These are phyloP conservation scores for Microcebus jonahi DNA, from an alignment of 2,113 vertebrate genomes.

Conservation along the genomic window DNA sequence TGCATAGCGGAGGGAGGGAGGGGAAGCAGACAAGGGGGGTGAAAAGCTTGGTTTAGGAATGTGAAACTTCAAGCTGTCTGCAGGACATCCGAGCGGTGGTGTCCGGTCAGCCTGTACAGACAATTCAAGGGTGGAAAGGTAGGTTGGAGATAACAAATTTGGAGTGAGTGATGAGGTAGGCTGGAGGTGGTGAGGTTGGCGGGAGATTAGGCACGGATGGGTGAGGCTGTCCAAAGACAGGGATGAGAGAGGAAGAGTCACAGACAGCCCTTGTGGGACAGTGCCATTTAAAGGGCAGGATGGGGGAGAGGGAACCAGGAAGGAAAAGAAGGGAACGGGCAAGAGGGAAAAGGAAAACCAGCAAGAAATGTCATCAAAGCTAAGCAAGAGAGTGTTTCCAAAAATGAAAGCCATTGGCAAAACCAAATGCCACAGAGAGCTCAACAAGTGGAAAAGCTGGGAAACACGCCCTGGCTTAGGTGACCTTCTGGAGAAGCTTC, in stretches of 20 bases:
- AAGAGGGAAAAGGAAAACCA: not conserved
- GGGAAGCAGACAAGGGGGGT: not conserved
- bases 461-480: not conserved
- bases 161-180: not conserved
- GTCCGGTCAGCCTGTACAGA: not conserved
- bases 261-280: not conserved
- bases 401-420: not conserved
- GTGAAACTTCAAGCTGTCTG: not conserved
- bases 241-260: not conserved
- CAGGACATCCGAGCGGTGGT: not conserved
- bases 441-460: not conserved
- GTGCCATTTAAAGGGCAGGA: not conserved
- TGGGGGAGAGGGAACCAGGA: not conserved
- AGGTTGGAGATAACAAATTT: not conserved
- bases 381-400: not conserved
- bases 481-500: not conserved
- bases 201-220: accelerated
- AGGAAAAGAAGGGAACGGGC: not conserved
- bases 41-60: not conserved
- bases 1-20: not conserved
- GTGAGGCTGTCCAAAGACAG: not conserved
- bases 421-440: not conserved
- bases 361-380: not conserved
- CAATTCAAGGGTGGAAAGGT: not conserved
- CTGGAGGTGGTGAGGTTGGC: not conserved